phyloP scores from a whole-genome alignment of 2,113 vertebrate species.

The Poeciliopsis retropinna region DNA sequence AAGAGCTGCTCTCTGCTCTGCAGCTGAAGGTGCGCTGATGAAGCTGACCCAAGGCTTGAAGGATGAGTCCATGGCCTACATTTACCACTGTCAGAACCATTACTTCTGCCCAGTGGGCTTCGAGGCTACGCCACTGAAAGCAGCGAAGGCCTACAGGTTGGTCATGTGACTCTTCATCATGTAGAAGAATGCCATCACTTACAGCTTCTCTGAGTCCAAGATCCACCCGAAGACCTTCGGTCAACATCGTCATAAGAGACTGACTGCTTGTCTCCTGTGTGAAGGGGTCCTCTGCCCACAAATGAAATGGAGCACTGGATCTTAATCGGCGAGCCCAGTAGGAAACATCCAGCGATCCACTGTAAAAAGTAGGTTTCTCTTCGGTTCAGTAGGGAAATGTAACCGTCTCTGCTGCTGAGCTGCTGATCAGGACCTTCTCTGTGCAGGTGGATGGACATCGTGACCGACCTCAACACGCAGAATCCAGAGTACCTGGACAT shows the following conservation, averaged over 20 bases:
- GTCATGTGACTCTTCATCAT: background rate
- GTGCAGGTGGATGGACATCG: conserved; percentile 92
- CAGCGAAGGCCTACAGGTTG: conserved; percentile 93
- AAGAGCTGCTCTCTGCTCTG: conserved; percentile 10
- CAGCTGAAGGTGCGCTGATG: conserved; percentile 90
- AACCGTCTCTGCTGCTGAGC: background rate
- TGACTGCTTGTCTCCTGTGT: conserved; percentile 32
- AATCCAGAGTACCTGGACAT: conserved; percentile 98
- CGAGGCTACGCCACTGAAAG: conserved; percentile 94
- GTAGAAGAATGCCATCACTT: background rate
- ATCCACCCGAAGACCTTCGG: background rate
- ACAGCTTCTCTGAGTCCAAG: background rate
- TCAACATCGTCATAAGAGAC: background rate
- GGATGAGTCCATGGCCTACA: conserved; percentile 95
- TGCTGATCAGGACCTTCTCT: conserved; percentile 13
- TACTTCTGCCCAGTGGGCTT: conserved; percentile 99
- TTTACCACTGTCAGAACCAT: conserved; percentile 99
- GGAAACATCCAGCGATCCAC: conserved; percentile 97
- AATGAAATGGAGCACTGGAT: conserved; percentile 97
- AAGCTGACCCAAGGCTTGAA: conserved; percentile 93
- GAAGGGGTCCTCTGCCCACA: conserved; percentile 84
- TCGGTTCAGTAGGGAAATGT: background rate
- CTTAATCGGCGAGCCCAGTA: conserved; percentile 96
- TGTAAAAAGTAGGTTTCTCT: conserved; percentile 91
- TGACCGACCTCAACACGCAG: conserved; percentile 96